These are phyloP conservation scores for Ophion slaviceki DNA, from an alignment of 2,888 invertebrate species.

Conservation along the genomic window DNA sequence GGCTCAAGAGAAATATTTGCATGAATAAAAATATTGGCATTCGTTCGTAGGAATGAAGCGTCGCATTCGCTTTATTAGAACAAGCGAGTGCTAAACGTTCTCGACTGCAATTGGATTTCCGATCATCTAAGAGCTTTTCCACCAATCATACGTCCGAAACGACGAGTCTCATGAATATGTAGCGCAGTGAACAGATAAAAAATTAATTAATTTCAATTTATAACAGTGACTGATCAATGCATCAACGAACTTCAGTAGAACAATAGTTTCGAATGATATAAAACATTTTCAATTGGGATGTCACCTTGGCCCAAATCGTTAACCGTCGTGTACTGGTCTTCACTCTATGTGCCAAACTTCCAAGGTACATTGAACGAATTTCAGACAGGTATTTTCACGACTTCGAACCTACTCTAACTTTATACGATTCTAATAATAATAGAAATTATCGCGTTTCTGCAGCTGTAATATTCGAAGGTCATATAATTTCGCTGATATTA, in stretches of 20 bases:
- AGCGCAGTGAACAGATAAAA: not conserved
- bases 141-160: not conserved
- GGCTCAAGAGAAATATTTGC: not conserved
- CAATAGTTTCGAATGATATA: not conserved
- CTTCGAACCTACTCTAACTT: not conserved
- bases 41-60: not conserved
- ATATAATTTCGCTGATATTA: not conserved
- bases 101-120: not conserved
- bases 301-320: constrained; percentile 59
- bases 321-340: not conserved
- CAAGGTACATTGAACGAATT: constrained; percentile 18
- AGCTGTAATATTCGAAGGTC: not conserved
- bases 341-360: constrained; percentile 53
- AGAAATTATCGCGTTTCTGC: not conserved
- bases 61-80: not conserved
- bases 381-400: not conserved
- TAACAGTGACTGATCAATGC: not conserved
- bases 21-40: not conserved
- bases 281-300: constrained; percentile 26
- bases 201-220: not conserved
- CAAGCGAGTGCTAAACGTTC: not conserved
- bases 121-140: not conserved
- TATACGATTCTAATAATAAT: constrained; percentile 1
- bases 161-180: not conserved
- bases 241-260: not conserved